These are phyloP conservation scores for Suncus etruscus DNA, from an alignment of 2,113 vertebrate genomes.

Conservation along the genomic window DNA sequence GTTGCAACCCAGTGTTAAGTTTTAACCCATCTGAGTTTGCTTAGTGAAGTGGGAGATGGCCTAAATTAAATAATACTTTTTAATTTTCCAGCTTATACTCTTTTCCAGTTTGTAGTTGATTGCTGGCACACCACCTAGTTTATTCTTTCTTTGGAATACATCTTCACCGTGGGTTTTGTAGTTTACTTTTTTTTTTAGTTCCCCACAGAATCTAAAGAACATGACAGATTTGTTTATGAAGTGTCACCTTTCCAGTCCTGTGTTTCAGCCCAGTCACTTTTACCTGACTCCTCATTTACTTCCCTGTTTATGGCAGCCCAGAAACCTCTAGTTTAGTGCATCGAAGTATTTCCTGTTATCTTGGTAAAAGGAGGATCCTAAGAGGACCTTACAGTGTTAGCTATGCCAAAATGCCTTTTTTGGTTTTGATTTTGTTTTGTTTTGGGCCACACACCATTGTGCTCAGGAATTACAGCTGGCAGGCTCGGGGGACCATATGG, in stretches of 20 bases:
- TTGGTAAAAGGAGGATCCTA: conserved; percentile 1
- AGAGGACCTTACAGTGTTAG: conserved; percentile 20
- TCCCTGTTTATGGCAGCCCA: not conserved
- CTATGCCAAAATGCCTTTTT: conserved; percentile 24
- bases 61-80: not conserved
- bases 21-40: not conserved
- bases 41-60: not conserved
- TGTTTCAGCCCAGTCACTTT: not conserved
- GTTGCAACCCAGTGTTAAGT: not conserved
- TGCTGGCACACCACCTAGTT: not conserved
- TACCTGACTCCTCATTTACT: not conserved
- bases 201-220: conserved; percentile 12
- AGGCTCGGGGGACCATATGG: too few relatives aligned
- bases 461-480: too few relatives aligned
- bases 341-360: conserved; percentile 24
- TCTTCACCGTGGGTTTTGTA: not conserved
- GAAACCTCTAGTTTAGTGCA: not conserved
- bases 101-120: conserved; percentile 22
- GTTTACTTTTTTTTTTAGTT: conserved; percentile 33
- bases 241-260: not conserved
- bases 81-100: not conserved
- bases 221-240: not conserved
- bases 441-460: too few relatives aligned
- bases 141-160: conserved; percentile 4
- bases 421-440: too few relatives aligned